Evolutionary conservation across 2,888 invertebrate genomes (phyloP).

Genomic region (Pseudanteris insignis): DNA sequence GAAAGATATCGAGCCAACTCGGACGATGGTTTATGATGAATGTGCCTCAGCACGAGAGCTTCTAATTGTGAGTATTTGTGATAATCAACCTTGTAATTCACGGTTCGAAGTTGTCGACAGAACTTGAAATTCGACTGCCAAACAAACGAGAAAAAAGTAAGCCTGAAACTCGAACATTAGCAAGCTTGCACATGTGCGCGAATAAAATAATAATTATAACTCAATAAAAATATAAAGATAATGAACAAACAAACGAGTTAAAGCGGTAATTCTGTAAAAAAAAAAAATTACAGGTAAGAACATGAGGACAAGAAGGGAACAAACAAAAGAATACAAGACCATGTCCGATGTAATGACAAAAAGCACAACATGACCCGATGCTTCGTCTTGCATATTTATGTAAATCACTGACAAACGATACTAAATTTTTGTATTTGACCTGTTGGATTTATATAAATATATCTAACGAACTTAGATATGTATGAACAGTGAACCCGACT

Average conservation of each 20-base stretch:
- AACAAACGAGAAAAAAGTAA: constrained; percentile 1
- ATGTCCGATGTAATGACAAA: too few species aligned
- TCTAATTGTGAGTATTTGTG: constrained; percentile 45
- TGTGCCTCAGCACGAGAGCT: constrained; percentile 46
- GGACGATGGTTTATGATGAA: constrained; percentile 34
- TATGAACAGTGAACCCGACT: constrained; percentile 30
- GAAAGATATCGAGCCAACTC: background rate
- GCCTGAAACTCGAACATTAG: too few species aligned
- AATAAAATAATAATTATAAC: too few species aligned
- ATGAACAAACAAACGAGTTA: too few species aligned
- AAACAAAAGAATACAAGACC: too few species aligned
- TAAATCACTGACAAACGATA: background rate
- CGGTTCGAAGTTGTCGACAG: constrained; percentile 36
- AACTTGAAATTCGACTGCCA: constrained; percentile 18
- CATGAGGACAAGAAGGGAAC: too few species aligned
- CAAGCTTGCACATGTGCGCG: too few species aligned
- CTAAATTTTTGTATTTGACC: constrained; percentile 2
- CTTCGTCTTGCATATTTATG: constrained; percentile 19
- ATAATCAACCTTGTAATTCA: constrained; percentile 43
- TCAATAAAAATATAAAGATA: too few species aligned
- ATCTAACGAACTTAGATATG: constrained; percentile 26
- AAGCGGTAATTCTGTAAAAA: too few species aligned
- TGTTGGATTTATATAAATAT: constrained; percentile 1
- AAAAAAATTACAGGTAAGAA: too few species aligned
- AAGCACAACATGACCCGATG: too few species aligned